phyloP scores from a whole-genome alignment of 2,797 vertebrate species.

The Bucorvus abyssinicus region DNA sequence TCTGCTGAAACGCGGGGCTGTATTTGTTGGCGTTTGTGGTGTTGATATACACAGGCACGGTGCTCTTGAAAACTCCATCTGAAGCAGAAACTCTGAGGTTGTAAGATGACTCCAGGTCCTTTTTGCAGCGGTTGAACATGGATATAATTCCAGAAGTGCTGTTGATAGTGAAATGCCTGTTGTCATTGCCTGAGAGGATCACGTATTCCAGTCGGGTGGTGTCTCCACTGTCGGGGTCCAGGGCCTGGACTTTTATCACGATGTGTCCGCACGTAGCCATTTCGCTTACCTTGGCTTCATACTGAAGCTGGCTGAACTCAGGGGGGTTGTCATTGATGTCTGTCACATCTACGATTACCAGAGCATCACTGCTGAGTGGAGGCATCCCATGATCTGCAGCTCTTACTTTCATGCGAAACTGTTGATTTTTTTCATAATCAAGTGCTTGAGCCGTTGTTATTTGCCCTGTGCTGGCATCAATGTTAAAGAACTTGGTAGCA shows the following conservation, averaged over 20 bases:
- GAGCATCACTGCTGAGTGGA: constrained; percentile 82
- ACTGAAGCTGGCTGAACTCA: constrained; percentile 85
- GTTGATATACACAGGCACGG: constrained; percentile 93
- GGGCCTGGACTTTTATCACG: constrained; percentile 94
- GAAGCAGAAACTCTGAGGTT: constrained; percentile 91
- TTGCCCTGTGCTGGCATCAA: constrained; percentile 84
- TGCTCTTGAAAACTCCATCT: constrained; percentile 92
- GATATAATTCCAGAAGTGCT: constrained; percentile 93
- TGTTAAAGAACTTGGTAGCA: constrained; percentile 81
- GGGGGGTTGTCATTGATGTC: constrained; percentile 97
- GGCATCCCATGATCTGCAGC: constrained; percentile 85
- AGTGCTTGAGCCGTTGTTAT: constrained; percentile 84
- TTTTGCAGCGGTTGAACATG: constrained; percentile 91
- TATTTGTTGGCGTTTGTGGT: constrained; percentile 92
- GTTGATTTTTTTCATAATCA: constrained; percentile 85
- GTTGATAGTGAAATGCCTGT: constrained; percentile 92
- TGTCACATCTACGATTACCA: constrained; percentile 83
- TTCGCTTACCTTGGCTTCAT: constrained; percentile 89
- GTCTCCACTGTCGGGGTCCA: constrained; percentile 86
- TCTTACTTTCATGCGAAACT: constrained; percentile 86
- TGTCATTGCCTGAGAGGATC: constrained; percentile 93
- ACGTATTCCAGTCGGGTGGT: constrained; percentile 85
- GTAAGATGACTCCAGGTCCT: constrained; percentile 87
- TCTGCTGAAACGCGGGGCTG: constrained; percentile 88
- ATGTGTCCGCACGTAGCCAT: constrained; percentile 92